Evolutionary conservation across 2,888 invertebrate genomes (phyloP), one percentile per base, ranked within the genome.

Genomic region (Gastrophysa polygoni): DNA sequence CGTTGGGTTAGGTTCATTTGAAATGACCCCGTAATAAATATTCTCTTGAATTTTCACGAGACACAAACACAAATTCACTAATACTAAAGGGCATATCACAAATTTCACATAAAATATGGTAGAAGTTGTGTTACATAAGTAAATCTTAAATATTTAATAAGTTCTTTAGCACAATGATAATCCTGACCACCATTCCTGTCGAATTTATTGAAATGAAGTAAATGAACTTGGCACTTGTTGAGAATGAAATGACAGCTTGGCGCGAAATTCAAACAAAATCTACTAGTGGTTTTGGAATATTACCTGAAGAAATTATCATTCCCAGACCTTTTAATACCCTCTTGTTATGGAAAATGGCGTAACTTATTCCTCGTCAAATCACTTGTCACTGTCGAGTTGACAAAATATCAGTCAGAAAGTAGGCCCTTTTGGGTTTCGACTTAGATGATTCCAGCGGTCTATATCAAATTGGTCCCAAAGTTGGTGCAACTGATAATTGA

Each of bases 221-320:
- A 80, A 81, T 80, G 80, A 80, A 80, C 77, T 80, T 80, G 79
- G 80, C 81, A 80, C 78, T 80, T 80, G 80, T 79, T 79, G 78
- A 77, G 71, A 75, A 69, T 74, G 54, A 66, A 68, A 61, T 71
- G 72, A 73, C 71, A 73, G 67, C 10, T 54, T 6, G 46, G 74
- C 73, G 77, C 70, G 61, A 72, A 72, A 71, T 74, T 77, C 66
- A 59, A 77, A 74, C 10, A 43, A 44, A 5, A 4, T 8, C n/a
- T 11, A 21, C 11, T 46, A 8, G 24, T 29, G 24, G 1, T 10
- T 51, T 38, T 52, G 16, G 16, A 4, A 14, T 38, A 38, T 14
- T 38, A 38, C 38, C 38, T 38, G 38, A 14, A 38, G 38, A 38
- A 38, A 38, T 38, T 38, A 38, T 38, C 38, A 38, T 38, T 38